Percentiles rank a stretch among this genome's conserved stretches.
phyloP scores from a whole-genome alignment of 2,113 vertebrate species.

The Cromileptes altivelis region DNA sequence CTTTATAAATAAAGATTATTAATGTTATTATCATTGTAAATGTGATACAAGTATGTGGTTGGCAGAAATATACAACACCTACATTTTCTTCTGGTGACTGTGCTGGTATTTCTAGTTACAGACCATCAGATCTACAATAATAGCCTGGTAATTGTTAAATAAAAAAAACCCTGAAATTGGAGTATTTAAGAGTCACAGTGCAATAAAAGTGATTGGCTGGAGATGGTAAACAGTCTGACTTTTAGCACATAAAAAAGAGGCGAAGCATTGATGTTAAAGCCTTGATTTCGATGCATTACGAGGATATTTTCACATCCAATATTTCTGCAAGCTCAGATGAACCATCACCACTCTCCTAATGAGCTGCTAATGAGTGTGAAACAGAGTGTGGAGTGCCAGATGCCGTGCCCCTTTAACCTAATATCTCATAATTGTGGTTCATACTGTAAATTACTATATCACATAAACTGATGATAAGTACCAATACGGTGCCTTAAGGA shows the following conservation, averaged over 20 bases:
- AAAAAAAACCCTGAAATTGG: neutral
- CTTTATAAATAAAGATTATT: no score
- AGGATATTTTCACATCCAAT: constrained; percentile 52
- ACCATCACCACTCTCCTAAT: constrained; percentile 59
- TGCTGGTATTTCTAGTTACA: neutral
- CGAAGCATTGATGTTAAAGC: neutral
- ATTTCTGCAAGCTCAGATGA: constrained; percentile 56
- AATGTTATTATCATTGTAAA: no score
- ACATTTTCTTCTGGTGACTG: no score
- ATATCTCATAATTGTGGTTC: constrained; percentile 61
- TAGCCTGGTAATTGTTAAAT: neutral
- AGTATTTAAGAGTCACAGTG: neutral
- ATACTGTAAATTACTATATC: constrained; percentile 53
- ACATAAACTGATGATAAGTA: constrained; percentile 50
- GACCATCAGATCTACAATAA: neutral
- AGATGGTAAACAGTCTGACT: neutral
- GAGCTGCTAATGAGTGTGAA: constrained; percentile 74
- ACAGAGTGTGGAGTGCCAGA: constrained; percentile 65
- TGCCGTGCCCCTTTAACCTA: constrained; percentile 68
- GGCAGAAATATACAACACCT: no score
- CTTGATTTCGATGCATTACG: constrained; percentile 16
- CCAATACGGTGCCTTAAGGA: constrained; percentile 46
- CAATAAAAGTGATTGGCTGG: no score
- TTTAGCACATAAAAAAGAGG: neutral
- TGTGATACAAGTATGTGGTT: no score